A percentile compares a stretch with the other conserved stretches of the same genome.
Evolutionary conservation across 2,113 vertebrate genomes (phyloP).

Genomic region (Toxotes chatareus): DNA sequence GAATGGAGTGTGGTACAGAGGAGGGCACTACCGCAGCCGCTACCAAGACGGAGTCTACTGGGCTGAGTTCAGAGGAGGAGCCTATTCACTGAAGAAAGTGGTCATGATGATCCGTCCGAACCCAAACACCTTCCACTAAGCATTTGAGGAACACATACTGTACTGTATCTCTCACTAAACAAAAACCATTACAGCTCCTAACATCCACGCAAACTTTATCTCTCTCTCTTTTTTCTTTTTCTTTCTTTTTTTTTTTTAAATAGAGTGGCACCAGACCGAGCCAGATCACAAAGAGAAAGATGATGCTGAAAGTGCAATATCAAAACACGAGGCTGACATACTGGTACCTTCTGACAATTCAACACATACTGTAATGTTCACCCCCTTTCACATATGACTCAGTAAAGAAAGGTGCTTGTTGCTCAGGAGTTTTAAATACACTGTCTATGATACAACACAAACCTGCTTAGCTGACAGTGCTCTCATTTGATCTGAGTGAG

Average conservation of each 20-base stretch:
- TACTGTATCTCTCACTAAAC: conserved; percentile 35
- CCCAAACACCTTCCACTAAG: conserved; percentile 95
- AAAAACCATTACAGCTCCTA: conserved; percentile 16
- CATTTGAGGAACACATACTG: conserved; percentile 21
- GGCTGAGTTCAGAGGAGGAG: conserved; percentile 97
- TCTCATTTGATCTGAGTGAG: conserved; percentile 13
- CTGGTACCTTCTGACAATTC: conserved; percentile 6
- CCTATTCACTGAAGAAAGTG: conserved; percentile 97
- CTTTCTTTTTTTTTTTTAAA: background rate
- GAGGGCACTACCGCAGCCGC: conserved; percentile 96
- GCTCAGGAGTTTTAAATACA: conserved; percentile 58
- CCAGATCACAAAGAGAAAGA: conserved; percentile 29
- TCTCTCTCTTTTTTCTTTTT: background rate
- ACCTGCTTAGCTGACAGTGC: conserved; percentile 13
- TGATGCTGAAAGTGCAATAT: conserved; percentile 68
- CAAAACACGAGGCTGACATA: conserved; percentile 36
- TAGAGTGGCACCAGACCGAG: conserved; percentile 5
- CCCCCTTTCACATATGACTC: conserved; percentile 17
- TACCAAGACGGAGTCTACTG: conserved; percentile 98
- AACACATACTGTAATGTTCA: conserved; percentile 1
- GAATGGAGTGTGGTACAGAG: conserved; percentile 98
- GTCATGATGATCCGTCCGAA: conserved; percentile 99
- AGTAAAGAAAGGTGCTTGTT: conserved; percentile 22
- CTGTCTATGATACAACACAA: conserved; percentile 20
- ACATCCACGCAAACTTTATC: background rate